Evolutionary conservation across 2,888 invertebrate genomes (phyloP).

Genomic region (Philhelius pedissequus): DNA sequence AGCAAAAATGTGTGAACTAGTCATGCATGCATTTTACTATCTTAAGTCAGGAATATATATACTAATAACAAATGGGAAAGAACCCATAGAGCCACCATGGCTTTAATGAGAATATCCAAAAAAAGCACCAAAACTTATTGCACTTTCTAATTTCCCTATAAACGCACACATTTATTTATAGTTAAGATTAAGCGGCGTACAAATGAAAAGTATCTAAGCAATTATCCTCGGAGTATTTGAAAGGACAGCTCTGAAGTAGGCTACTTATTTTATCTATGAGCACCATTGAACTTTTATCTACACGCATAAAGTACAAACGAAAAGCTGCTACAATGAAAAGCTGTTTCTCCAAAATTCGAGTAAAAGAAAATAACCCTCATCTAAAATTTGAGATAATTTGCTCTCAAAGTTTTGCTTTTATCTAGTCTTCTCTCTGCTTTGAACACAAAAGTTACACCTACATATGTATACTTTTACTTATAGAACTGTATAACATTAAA

Average conservation of each 20-base stretch:
- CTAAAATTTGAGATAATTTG: conserved; percentile 1
- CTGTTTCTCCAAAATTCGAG: conserved; percentile 4
- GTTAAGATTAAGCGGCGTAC: no score
- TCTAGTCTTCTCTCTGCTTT: conserved; percentile 14
- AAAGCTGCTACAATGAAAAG: conserved; percentile 40
- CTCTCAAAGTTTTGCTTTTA: conserved; percentile 20
- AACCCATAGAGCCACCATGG: no score
- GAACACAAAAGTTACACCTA: no score
- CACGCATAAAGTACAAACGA: not conserved
- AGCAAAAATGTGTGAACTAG: no score
- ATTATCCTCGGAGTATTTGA: not conserved
- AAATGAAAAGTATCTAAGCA: no score
- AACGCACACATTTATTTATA: no score
- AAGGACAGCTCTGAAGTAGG: not conserved
- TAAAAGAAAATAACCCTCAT: not conserved
- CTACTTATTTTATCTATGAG: not conserved
- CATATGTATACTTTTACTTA: not conserved
- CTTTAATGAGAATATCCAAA: no score
- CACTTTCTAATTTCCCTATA: no score
- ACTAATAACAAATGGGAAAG: no score
- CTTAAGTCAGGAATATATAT: no score
- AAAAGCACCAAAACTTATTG: no score
- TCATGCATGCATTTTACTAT: no score
- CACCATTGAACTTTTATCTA: conserved; percentile 29
- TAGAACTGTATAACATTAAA: not conserved